Conservation (phyloP, 2,888 invertebrate species). For the Hoplodrina blanda region DNA sequence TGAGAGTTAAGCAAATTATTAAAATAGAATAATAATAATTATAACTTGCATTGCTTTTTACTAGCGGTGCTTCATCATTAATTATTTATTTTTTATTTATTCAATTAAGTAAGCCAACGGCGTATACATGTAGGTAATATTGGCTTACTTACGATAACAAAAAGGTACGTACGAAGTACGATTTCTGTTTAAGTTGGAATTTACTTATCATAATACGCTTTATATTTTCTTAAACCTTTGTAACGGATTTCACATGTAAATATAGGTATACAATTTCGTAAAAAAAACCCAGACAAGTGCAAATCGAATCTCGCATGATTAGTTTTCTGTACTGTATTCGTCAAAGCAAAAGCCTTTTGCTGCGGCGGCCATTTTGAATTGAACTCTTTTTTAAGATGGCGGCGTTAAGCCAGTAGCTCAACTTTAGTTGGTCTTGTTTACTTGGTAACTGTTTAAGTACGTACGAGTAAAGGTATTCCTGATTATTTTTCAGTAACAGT, state of each 20-base stretch:
- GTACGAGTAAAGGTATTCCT: not conserved
- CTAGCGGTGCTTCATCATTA: too few relatives aligned
- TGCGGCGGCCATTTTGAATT: conserved; percentile 13
- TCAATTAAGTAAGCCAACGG: too few relatives aligned
- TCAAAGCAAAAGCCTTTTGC: conserved; percentile 37
- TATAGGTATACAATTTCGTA: not conserved
- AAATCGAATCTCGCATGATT: conserved; percentile 36
- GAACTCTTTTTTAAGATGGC: not conserved
- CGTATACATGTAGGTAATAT: too few relatives aligned
- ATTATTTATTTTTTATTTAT: too few relatives aligned
- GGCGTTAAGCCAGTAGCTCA: not conserved
- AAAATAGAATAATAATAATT: too few relatives aligned
- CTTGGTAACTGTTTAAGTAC: conserved; percentile 14
- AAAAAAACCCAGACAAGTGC: conserved; percentile 20
- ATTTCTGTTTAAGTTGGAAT: not conserved
- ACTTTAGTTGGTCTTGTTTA: not conserved
- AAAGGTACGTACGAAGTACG: not conserved
- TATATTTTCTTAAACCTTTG: not conserved
- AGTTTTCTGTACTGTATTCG: conserved; percentile 33
- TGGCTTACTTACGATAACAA: too few relatives aligned
- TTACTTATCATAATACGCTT: not conserved
- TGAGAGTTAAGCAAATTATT: too few relatives aligned
- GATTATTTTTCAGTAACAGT: conserved; percentile 12
- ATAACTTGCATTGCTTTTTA: too few relatives aligned
- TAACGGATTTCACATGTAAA: not conserved